phyloP scores from a whole-genome alignment of 2,113 vertebrate species.

The Xiphias gladius region DNA sequence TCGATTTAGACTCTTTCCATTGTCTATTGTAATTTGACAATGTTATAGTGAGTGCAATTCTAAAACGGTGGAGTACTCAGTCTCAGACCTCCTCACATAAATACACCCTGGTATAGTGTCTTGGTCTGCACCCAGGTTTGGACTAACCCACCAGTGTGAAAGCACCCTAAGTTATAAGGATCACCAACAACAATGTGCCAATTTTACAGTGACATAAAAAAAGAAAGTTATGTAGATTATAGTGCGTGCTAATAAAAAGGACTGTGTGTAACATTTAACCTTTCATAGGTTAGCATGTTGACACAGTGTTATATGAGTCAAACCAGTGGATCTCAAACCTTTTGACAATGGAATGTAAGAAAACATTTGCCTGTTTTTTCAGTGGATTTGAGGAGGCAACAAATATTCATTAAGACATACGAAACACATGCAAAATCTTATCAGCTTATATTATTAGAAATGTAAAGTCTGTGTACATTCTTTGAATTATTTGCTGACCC shows the following conservation, averaged over 20 bases:
- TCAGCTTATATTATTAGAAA: not conserved
- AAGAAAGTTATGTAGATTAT: constrained; percentile 4
- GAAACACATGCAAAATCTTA: constrained; percentile 26
- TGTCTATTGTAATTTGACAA: too few relatives aligned
- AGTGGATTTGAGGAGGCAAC: constrained; percentile 7
- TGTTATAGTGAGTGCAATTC: not conserved
- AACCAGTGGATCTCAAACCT: not conserved
- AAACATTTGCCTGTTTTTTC: not conserved
- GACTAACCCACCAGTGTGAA: not conserved
- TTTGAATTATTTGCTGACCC: not conserved
- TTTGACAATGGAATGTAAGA: not conserved
- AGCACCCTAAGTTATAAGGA: not conserved
- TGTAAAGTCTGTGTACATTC: not conserved
- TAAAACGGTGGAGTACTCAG: too few relatives aligned
- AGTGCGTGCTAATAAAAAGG: constrained; percentile 2
- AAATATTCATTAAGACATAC: constrained; percentile 11
- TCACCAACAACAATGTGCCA: not conserved
- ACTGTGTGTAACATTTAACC: not conserved
- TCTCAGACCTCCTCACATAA: not conserved
- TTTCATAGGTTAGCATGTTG: not conserved
- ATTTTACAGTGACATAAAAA: constrained; percentile 24
- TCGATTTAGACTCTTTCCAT: too few relatives aligned
- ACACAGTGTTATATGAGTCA: not conserved
- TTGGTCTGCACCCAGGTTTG: not conserved
- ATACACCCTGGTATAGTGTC: not conserved